A percentile compares a stretch with the other conserved stretches of the same genome.
Conservation (phyloP, 2,888 invertebrate species). For the Hyposoter dolosus region DNA sequence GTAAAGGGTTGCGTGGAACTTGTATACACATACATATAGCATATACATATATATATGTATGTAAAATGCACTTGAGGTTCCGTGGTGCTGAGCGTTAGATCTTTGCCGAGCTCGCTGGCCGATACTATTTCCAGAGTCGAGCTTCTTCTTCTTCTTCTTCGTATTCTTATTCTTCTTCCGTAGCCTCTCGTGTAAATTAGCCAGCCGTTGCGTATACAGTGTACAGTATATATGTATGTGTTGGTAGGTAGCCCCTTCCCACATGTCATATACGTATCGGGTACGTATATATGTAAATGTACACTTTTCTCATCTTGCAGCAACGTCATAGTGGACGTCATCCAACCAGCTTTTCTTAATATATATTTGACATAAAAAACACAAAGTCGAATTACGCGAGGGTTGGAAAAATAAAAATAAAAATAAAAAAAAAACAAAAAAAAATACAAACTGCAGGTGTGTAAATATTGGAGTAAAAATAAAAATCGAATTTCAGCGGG, state of each 20-base stretch:
- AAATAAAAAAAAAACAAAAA: neutral
- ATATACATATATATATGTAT: slow-evolving; percentile 27
- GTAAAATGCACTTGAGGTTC: slow-evolving; percentile 43
- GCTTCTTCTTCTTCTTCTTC: slow-evolving; percentile 57
- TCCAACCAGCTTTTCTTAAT: slow-evolving; percentile 4
- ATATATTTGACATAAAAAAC: slow-evolving; percentile 26
- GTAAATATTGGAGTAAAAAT: neutral
- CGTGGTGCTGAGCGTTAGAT: slow-evolving; percentile 51
- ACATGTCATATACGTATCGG: slow-evolving; percentile 4
- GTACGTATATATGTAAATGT: neutral
- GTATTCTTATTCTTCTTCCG: slow-evolving; percentile 57
- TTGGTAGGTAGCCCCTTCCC: slow-evolving; percentile 16
- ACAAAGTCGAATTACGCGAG: neutral
- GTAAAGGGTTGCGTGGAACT: slow-evolving; percentile 23
- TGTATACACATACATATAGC: slow-evolving; percentile 9
- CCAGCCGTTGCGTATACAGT: slow-evolving; percentile 63
- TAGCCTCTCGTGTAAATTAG: slow-evolving; percentile 66
- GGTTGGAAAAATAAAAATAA: neutral
- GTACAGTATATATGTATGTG: slow-evolving; percentile 23
- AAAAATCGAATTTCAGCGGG: neutral
- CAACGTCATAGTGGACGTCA: slow-evolving; percentile 60
- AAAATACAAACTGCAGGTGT: slow-evolving; percentile 4
- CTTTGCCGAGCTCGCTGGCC: slow-evolving; percentile 72
- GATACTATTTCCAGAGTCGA: slow-evolving; percentile 75
- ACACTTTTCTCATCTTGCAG: slow-evolving; percentile 36